Evolutionary conservation across 2,888 invertebrate species (phyloP), one percentile per base, ranked within the genome.

Genomic region (Pteria penguin): DNA sequence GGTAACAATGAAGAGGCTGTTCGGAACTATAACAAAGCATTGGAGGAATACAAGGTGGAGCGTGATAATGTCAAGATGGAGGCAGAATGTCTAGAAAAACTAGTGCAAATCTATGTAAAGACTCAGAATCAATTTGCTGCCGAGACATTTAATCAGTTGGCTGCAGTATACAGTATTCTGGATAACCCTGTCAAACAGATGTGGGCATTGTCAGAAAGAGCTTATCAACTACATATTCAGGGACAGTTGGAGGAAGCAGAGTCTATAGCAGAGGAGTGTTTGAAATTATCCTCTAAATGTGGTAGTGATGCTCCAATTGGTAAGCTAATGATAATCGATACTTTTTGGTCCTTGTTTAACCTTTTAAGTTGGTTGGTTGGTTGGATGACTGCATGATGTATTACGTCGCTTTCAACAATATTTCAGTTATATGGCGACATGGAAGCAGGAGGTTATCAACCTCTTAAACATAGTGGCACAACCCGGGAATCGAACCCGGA

Each of bases 21-120:
- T 14, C 71, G 82, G 24, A 79, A 84, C 75, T 87, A 84, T 78
- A 81, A 82, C 65, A 82, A 80, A 54, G 87, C 90, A 2, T 70
- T 84, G 45, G 79, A 84, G 31, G 85, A 88, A 63, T 89, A 88
- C 65, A 71, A 75, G 26, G 45, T 66, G 14, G 87, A 84, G 61
- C 68, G 81, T 18, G 76, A 79, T 57, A 82, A 86, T 67, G 11
- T 73, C 14, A 60, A 74, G 2, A 85, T 87, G 83, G 83, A 84
- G 36, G 83, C 84, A 14, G 83, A 83, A 32, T 78, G 78, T 26
- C 62, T 84, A 33, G 72, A 79, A 57, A 83, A 79, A 65, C 73
- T 82, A 32, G 68, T 82, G 3, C 69, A 80, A 26, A 65, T 78
- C n/a, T 78, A 77, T 63, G 36, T 55, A 14, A 57, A 60, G 8